Evolutionary conservation across 92 coral and sea anemone species (phyloP).

Genomic region (Porites lobata): DNA sequence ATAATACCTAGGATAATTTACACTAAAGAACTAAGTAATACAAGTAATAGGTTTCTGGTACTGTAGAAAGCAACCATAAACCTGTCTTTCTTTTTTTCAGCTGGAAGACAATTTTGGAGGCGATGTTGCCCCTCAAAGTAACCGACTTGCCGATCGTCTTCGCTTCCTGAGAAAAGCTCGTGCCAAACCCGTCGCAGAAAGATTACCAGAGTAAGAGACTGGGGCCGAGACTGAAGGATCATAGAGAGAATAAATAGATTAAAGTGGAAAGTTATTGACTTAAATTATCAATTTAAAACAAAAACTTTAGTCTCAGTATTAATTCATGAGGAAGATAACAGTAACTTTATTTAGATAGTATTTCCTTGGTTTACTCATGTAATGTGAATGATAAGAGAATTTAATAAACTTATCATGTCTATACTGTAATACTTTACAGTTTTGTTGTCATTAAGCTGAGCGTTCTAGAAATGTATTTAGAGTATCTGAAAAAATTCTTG

Average conservation of each 20-base stretch:
- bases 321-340: background rate
- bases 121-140: background rate
- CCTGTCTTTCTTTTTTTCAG: background rate
- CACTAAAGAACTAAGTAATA: no score
- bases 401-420: background rate
- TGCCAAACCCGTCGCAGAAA: background rate
- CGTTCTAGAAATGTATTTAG: no score
- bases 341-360: background rate
- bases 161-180: slow-evolving; percentile 14
- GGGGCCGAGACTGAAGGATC: background rate
- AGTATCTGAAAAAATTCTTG: no score
- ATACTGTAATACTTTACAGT: background rate
- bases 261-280: background rate
- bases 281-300: background rate
- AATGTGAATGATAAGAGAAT: background rate
- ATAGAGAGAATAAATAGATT: background rate
- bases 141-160: background rate
- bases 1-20: no score
- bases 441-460: background rate
- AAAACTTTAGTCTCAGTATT: background rate
- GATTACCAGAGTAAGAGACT: background rate
- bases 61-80: background rate
- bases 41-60: no score
- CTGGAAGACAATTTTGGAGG: background rate
- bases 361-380: background rate